Conservation (phyloP, 2,113 vertebrate species). For the Romanogobio albipinnatus region DNA sequence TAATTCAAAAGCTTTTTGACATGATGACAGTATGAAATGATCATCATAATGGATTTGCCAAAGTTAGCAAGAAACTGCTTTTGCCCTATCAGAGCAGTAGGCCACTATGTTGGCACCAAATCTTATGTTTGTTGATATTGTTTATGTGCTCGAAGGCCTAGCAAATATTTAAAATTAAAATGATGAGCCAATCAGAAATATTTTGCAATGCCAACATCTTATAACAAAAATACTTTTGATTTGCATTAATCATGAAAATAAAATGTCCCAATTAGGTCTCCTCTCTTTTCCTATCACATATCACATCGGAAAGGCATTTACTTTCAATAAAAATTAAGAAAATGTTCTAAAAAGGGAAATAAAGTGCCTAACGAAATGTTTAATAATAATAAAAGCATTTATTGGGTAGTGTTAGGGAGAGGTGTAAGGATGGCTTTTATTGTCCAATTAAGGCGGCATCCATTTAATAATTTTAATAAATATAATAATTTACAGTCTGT, state of each 20-base stretch:
- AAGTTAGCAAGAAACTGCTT: background rate
- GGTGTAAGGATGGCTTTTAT: too few species aligned
- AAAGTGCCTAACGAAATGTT: too few species aligned
- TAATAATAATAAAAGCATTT: too few species aligned
- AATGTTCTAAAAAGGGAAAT: too few species aligned
- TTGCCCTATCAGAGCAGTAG: conserved; percentile 61
- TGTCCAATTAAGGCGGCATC: too few species aligned
- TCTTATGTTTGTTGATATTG: background rate
- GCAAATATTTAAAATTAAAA: background rate
- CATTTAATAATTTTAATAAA: too few species aligned
- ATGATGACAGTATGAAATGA: conserved; percentile 27
- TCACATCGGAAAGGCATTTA: too few species aligned
- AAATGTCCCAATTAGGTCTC: background rate
- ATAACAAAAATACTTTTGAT: background rate
- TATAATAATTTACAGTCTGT: too few species aligned
- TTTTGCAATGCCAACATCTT: background rate
- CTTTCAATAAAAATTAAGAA: background rate
- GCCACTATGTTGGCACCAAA: background rate
- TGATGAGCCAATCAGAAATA: background rate
- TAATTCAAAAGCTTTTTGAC: conserved; percentile 53
- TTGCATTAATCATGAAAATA: background rate
- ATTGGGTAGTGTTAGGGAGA: too few species aligned
- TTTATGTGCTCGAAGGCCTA: background rate
- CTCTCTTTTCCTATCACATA: too few species aligned
- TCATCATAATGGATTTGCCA: background rate